These are phyloP conservation scores for Cryptomyrus ogoouensis DNA, from an alignment of 2,113 vertebrate species.

Conservation along the genomic window DNA sequence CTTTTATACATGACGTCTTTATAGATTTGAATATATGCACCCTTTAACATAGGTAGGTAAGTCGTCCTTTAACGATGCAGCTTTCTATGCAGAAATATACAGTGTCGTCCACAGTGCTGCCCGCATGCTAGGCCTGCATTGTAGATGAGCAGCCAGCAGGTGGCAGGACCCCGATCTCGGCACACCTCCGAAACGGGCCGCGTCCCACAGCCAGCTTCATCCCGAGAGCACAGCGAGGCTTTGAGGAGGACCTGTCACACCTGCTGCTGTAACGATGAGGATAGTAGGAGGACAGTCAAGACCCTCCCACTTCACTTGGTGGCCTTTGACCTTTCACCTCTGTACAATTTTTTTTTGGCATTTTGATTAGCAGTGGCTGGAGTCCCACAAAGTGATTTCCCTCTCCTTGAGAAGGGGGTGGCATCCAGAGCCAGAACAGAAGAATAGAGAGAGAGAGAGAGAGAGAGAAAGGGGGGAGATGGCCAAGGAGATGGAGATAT, in stretches of 20 bases:
- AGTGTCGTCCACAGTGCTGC: conserved; percentile 48
- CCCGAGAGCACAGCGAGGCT: not conserved
- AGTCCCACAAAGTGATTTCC: not conserved
- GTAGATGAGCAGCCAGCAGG: conserved; percentile 11
- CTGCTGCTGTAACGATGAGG: not conserved
- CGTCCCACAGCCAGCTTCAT: not conserved
- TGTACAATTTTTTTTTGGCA: conserved; percentile 18
- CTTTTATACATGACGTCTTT: conserved; percentile 48
- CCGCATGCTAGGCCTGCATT: conserved; percentile 39
- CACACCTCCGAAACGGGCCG: not conserved
- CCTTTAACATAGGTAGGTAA: conserved; percentile 56
- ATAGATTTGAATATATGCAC: conserved; percentile 47
- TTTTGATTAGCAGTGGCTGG: not conserved
- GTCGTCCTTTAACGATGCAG: conserved; percentile 46
- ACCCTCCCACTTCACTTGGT: not conserved
- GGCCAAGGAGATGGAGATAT: not conserved
- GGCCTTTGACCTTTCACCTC: conserved; percentile 4
- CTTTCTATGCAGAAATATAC: conserved; percentile 39
- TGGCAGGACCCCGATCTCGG: not conserved
- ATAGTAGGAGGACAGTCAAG: not conserved
- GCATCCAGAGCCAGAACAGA: not conserved
- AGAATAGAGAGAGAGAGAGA: not conserved
- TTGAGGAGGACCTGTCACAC: not conserved
- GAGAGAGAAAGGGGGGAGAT: not conserved
- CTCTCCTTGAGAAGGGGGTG: not conserved